Evolutionary conservation across 2,797 vertebrate species (phyloP).

Genomic region (Potorous gilbertii): DNA sequence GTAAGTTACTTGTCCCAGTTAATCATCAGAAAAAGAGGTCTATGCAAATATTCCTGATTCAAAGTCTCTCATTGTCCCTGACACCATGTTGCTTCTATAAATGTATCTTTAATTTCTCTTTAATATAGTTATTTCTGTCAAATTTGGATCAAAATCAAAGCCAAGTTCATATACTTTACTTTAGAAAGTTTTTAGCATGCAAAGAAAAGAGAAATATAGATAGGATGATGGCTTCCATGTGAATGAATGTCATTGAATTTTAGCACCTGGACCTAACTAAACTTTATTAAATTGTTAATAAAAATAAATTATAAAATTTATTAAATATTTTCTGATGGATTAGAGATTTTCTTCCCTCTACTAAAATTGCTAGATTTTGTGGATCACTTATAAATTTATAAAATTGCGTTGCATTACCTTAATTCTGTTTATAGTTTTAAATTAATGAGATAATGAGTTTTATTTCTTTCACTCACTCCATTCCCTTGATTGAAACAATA

Average conservation of each 20-base stretch:
- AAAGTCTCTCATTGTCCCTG: background rate
- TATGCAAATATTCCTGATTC: background rate
- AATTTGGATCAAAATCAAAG: too few relatives aligned
- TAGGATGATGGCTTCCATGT: background rate
- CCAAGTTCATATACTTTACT: too few relatives aligned
- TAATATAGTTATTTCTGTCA: background rate
- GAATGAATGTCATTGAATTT: background rate
- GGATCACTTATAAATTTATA: background rate
- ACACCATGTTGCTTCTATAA: background rate
- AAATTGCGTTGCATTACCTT: background rate
- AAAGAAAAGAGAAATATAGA: too few relatives aligned
- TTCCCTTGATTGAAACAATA: background rate
- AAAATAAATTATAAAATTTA: too few relatives aligned
- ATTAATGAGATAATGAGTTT: background rate
- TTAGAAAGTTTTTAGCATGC: too few relatives aligned
- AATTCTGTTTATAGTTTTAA: background rate
- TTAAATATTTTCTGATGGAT: background rate
- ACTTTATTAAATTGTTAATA: background rate
- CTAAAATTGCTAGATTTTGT: too few relatives aligned
- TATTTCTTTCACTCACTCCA: background rate
- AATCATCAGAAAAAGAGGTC: background rate
- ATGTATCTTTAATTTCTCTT: background rate
- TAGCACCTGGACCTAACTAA: background rate
- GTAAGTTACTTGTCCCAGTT: background rate
- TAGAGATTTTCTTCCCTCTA: background rate